These are phyloP conservation scores for Actias luna DNA, from an alignment of 2,888 invertebrate species.

Conservation along the genomic window DNA sequence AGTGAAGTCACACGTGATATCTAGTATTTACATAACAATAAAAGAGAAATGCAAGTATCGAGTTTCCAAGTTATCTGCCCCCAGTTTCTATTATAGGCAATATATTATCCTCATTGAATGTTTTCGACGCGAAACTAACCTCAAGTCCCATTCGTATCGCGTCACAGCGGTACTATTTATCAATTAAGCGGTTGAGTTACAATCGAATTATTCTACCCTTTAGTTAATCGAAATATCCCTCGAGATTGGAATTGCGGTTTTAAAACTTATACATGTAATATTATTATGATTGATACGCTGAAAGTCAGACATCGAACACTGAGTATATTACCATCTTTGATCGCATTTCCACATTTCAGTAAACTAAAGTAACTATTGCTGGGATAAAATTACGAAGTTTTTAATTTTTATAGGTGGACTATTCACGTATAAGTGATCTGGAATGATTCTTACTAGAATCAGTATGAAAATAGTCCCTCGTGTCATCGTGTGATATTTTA, in stretches of 20 bases:
- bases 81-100: neutral
- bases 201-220: conserved; percentile 17
- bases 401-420: too few relatives aligned
- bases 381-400: too few relatives aligned
- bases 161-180: conserved; percentile 28
- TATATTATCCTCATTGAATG: neutral
- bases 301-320: too few relatives aligned
- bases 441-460: too few relatives aligned
- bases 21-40: neutral
- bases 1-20: too few relatives aligned
- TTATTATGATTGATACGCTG: neutral
- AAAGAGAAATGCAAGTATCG: neutral
- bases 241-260: neutral
- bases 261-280: neutral
- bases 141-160: neutral
- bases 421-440: too few relatives aligned
- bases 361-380: too few relatives aligned
- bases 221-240: neutral
- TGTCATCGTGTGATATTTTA: too few relatives aligned
- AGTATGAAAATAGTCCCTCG: too few relatives aligned
- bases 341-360: too few relatives aligned
- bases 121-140: neutral
- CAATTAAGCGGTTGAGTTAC: conserved; percentile 28
- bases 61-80: neutral
- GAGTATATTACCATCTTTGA: too few relatives aligned